Conservation (phyloP, 2,797 vertebrate genomes). For the Vespertilio murinus region DNA sequence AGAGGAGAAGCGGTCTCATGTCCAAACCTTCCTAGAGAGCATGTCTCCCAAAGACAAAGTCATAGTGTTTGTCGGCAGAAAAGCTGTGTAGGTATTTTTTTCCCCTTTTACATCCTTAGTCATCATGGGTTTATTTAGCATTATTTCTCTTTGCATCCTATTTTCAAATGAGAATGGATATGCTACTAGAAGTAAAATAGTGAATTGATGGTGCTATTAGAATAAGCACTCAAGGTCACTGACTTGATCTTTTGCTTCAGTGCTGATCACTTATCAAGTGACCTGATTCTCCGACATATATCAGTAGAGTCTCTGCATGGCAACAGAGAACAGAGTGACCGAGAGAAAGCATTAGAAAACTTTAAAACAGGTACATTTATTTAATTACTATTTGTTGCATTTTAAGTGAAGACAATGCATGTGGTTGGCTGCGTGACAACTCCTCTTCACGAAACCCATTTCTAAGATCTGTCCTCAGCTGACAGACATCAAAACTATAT, state of each 20-base stretch:
- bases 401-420: neutral
- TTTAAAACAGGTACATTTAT: slow-evolving; percentile 90
- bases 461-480: neutral
- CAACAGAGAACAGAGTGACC: slow-evolving; percentile 92
- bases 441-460: neutral
- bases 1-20: slow-evolving; percentile 92
- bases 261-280: slow-evolving; percentile 94
- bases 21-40: slow-evolving; percentile 89
- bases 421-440: neutral
- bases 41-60: slow-evolving; percentile 94
- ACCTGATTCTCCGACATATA: slow-evolving; percentile 91
- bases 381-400: neutral
- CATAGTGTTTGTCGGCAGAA: slow-evolving; percentile 95
- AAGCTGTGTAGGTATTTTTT: slow-evolving; percentile 88
- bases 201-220: neutral
- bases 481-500: neutral
- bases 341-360: slow-evolving; percentile 94
- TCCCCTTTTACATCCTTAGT: neutral
- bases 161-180: neutral
- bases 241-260: slow-evolving; percentile 81
- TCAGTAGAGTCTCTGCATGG: slow-evolving; percentile 95
- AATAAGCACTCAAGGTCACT: neutral
- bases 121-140: neutral
- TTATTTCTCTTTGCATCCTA: neutral
- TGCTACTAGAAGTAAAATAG: neutral